These are phyloP conservation scores for Apotomis capreana DNA, from an alignment of 2,888 invertebrate genomes.

Conservation along the genomic window DNA sequence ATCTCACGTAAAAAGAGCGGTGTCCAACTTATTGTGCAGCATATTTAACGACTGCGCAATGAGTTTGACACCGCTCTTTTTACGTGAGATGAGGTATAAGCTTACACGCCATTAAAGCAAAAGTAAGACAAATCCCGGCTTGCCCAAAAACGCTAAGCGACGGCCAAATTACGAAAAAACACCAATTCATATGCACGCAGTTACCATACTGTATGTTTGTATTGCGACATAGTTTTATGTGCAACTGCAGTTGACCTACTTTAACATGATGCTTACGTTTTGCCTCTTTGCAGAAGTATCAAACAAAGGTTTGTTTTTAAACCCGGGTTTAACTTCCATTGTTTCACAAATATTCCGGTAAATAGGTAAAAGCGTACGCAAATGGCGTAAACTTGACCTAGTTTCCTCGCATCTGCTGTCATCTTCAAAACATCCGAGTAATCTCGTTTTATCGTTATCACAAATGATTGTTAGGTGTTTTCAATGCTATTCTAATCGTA, in stretches of 20 bases:
- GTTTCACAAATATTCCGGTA: slow-evolving; percentile 6
- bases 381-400: not conserved
- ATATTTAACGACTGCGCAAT: too few relatives aligned
- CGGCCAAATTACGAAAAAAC: not conserved
- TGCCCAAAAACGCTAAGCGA: too few relatives aligned
- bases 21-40: too few relatives aligned
- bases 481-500: not conserved
- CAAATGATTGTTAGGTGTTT: not conserved
- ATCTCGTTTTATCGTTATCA: not conserved
- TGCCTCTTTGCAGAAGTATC: not conserved
- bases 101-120: too few relatives aligned
- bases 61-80: too few relatives aligned
- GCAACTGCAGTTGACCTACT: slow-evolving; percentile 33
- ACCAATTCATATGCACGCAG: not conserved
- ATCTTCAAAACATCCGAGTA: not conserved
- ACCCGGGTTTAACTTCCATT: slow-evolving; percentile 12
- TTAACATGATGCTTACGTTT: slow-evolving; percentile 23
- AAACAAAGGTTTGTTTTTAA: slow-evolving; percentile 18
- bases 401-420: not conserved
- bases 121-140: too few relatives aligned
- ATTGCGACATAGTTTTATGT: slow-evolving; percentile 21
- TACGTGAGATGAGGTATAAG: too few relatives aligned
- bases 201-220: slow-evolving; percentile 10
- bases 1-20: too few relatives aligned
- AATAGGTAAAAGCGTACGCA: not conserved